A percentile compares a stretch with the other conserved stretches of the same genome.
These are phyloP conservation scores for Diadema setosum DNA, from an alignment of 35 echinoderm and acorn worm genomes.

Conservation along the genomic window DNA sequence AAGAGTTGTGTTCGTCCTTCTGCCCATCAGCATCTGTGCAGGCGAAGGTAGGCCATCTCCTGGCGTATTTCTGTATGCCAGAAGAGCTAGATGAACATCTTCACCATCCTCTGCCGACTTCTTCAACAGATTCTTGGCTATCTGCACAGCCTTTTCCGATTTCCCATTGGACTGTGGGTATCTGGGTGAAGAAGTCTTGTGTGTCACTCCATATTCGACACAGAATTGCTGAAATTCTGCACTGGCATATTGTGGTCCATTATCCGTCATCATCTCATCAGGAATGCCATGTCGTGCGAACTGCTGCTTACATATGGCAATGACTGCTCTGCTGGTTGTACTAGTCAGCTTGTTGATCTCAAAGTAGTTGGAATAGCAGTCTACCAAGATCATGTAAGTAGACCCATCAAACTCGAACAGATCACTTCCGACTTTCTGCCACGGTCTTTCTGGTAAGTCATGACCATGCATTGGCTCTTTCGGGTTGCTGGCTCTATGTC, in stretches of 20 bases:
- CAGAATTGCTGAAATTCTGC: constrained; percentile 28
- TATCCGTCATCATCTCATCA: constrained; percentile 18
- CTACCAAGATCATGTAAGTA: too few species aligned
- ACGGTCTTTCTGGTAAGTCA: constrained; percentile 9
- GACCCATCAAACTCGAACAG: constrained; percentile 25
- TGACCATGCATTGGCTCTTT: constrained; percentile 36
- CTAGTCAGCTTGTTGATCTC: constrained; percentile 34
- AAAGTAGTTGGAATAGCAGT: constrained; percentile 57
- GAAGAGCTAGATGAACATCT: constrained; percentile 32
- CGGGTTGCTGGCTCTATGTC: constrained; percentile 7
- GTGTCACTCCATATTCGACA: constrained; percentile 15
- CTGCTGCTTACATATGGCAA: not conserved
- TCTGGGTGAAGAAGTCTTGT: constrained; percentile 21
- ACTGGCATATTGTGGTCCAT: constrained; percentile 14
- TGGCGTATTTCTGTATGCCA: constrained; percentile 58
- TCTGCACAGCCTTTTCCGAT: too few species aligned
- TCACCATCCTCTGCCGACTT: not conserved
- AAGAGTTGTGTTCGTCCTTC: constrained; percentile 33
- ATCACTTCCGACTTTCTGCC: constrained; percentile 46
- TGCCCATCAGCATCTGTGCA: constrained; percentile 19
- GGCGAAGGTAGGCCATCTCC: not conserved
- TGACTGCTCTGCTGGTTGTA: not conserved
- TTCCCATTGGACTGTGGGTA: constrained; percentile 50
- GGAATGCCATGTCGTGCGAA: constrained; percentile 45
- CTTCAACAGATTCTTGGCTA: too few species aligned